Evolutionary conservation across 2,113 vertebrate genomes (phyloP), one percentile per base, ranked within the genome.

Genomic region (Galemys pyrenaicus): DNA sequence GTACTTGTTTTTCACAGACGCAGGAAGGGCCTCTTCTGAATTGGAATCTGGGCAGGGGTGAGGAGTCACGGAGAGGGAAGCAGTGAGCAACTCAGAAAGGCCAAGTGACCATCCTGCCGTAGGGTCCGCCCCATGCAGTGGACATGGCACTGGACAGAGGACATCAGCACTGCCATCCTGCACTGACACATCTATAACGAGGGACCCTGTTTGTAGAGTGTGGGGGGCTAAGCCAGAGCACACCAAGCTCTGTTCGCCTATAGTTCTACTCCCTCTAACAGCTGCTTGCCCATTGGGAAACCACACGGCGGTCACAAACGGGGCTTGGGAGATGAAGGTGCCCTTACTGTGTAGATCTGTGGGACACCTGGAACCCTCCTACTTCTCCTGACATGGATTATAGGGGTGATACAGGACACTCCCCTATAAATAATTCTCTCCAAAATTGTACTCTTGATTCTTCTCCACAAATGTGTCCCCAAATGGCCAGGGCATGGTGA

Each of bases 1-100:
- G 0, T 99, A 99, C 98, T 99, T 99, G 99, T 98, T 99, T 98
- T 99, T 99, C 97, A 99, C 98, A 0, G 99, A 98, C 0, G 98
- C 98, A 0, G 98, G 98, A 74, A 98, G 99, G 0, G 99, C 98
- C 97, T 99, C 99, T 94, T 99, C 99, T 84, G 92, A 92, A 65
- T 94, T 89, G 96, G 98, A 98, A 97, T 99, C 98, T 99, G 97
- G 83, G 79, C 65, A 65, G 0, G 4, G 74, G 91, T 15, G 62
- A 58, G 91, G 80, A 81, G 87, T 46, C 88, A 89, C 87, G 67
- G 96, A 98, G 92, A 39, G 94, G 26, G 82, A 75, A 95, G 85
- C 20, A 0, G 0, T 87, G 68, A 97, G 95, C 54, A 37, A 80
- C 15, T 54, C 2, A 71, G 81, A 20, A 0, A 0, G 87, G 87